Evolutionary conservation across 2,888 invertebrate species (phyloP), one percentile per base, ranked within the genome.

Genomic region (Watsonalla binaria): DNA sequence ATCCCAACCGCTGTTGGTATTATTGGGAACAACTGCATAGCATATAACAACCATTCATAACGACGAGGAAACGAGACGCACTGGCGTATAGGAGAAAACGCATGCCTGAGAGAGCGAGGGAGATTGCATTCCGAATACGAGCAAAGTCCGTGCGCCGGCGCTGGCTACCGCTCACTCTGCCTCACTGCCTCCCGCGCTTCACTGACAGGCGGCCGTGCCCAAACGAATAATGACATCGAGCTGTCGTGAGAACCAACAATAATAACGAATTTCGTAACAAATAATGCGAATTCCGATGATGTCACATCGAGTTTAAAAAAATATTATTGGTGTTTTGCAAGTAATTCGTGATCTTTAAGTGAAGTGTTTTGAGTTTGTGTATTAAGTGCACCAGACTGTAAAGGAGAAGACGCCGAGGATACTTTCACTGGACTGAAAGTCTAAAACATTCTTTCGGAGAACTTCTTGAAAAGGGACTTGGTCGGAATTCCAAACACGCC

Each of bases 341-440:
- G 75, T 67, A 68, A 61, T 68, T 67, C 59, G 70, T 72, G 66
- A 58, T 65, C 59, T 59, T 57, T 47, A 52, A 45, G 66, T 68
- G 66, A 57, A 72, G 72, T 74, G 75, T 60, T 68, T 67, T 72
- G 70, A 61, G n/a, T 72, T 63, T 63, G 72, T 76, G 77, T 71
- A 65, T 68, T 66, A 63, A 74, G 79, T 82, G 80, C 68, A 68
- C 57, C 63, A 65, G 72, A 79, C 77, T 66, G 61, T 66, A 56
- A 62, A 65, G 63, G 76, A 84, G 84, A 82, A 84, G 82, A 80
- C 75, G 68, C 90, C 89, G 86, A 88, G 83, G 82, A 83, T 84
- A 90, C 90, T 90, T 90, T 90, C 90, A 90, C 90, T 90, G 86
- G 90, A 83, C 81, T 90, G 90, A 90, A 90, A 90, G 90, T 90